These are phyloP conservation scores for Ardeotis arabs DNA, from an alignment of 2,113 vertebrate species.

Conservation along the genomic window DNA sequence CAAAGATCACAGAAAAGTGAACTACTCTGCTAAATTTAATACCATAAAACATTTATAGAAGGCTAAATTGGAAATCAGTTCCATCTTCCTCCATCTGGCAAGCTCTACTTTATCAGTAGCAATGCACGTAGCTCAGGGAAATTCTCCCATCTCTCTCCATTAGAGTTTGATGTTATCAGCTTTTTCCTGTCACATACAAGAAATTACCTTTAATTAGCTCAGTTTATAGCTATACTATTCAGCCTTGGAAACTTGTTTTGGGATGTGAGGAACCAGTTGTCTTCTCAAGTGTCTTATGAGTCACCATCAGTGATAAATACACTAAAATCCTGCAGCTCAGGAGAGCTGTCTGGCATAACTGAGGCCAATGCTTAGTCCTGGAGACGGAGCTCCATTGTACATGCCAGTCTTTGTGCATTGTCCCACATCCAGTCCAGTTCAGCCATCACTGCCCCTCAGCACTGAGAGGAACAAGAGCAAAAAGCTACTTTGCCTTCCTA, in stretches of 20 bases:
- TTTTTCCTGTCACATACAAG: constrained; percentile 42
- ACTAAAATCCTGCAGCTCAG: neutral
- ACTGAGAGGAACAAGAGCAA: neutral
- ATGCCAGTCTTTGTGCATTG: neutral
- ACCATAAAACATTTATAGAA: constrained; percentile 62
- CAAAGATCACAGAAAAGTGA: constrained; percentile 10
- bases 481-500: neutral
- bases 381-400: neutral
- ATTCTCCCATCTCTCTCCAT: constrained; percentile 28
- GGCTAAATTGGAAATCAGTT: constrained; percentile 44
- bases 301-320: neutral
- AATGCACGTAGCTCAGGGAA: constrained; percentile 39
- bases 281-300: constrained; percentile 11
- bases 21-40: constrained; percentile 50
- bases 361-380: neutral
- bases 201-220: constrained; percentile 53
- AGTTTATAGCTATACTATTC: neutral
- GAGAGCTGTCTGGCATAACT: neutral
- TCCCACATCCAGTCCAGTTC: neutral
- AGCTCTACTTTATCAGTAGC: constrained; percentile 20
- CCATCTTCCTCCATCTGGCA: constrained; percentile 33
- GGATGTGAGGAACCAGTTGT: neutral
- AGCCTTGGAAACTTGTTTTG: constrained; percentile 22
- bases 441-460: neutral
- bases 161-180: constrained; percentile 35